A percentile compares a stretch with the other conserved stretches of the same genome.
Evolutionary conservation across 2,797 vertebrate genomes (phyloP).

Genomic region (Macrochelys suwanniensis): DNA sequence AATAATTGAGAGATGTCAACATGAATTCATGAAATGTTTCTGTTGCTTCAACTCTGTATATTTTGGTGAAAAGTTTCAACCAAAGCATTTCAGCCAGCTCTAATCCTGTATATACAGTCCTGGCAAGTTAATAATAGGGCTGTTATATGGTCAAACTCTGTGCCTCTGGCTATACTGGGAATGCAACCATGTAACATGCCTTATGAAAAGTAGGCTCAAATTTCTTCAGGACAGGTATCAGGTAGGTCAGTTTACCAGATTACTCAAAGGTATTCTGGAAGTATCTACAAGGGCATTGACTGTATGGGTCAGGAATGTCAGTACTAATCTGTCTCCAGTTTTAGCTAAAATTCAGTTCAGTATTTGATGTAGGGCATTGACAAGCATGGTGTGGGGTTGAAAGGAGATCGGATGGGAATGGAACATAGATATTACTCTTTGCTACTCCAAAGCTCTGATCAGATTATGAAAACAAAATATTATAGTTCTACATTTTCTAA

Average conservation of each 20-base stretch:
- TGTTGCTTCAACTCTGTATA: not conserved
- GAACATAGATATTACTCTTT: not conserved
- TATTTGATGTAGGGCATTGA: not conserved
- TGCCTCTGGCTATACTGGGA: no score
- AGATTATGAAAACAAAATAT: not conserved
- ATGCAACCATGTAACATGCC: not conserved
- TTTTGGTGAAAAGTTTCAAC: not conserved
- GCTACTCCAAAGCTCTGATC: not conserved
- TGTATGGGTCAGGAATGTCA: not conserved
- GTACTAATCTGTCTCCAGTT: not conserved
- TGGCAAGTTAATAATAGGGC: not conserved
- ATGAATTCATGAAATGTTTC: not conserved
- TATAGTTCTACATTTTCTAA: not conserved
- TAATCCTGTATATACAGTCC: not conserved
- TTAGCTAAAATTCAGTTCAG: conserved; percentile 10
- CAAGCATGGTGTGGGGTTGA: not conserved
- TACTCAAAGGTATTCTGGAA: not conserved
- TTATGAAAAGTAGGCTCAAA: not conserved
- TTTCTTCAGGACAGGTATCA: not conserved
- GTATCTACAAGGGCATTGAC: not conserved
- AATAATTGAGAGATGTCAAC: not conserved
- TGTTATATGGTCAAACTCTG: not conserved
- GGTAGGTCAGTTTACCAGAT: not conserved
- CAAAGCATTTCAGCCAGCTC: not conserved
- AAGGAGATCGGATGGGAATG: not conserved